phyloP scores from a whole-genome alignment of 2,797 vertebrate genomes.

The Antrozous pallidus region DNA sequence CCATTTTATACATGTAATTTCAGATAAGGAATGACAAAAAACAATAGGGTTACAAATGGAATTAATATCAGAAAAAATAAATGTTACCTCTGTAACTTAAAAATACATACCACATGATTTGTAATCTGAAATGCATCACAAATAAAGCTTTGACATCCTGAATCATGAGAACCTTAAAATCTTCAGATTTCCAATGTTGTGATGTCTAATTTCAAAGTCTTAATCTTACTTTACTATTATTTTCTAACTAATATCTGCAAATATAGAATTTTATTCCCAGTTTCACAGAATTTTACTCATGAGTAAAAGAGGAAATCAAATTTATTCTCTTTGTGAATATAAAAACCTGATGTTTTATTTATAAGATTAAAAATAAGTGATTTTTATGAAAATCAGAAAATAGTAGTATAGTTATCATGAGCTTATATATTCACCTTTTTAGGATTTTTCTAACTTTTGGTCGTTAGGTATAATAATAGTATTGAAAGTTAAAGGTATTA shows the following conservation, averaged over 20 bases:
- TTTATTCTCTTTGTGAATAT: neutral
- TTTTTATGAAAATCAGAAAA: neutral
- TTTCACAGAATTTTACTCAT: neutral
- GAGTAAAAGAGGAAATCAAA: neutral
- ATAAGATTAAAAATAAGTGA: neutral
- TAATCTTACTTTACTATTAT: neutral
- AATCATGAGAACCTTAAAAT: neutral
- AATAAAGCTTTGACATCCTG: neutral
- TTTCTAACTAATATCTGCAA: conserved; percentile 22
- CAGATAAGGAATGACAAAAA: neutral
- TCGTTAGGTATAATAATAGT: neutral
- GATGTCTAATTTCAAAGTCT: neutral
- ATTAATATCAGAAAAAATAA: neutral
- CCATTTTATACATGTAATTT: neutral
- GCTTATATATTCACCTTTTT: neutral
- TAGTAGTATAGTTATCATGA: neutral
- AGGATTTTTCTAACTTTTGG: conserved; percentile 14
- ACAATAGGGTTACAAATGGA: neutral
- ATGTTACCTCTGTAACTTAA: neutral
- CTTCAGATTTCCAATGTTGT: neutral
- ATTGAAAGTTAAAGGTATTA: neutral
- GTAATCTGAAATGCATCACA: neutral
- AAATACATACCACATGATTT: neutral
- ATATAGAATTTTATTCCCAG: neutral
- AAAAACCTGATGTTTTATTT: neutral